Percentiles rank a stretch among this genome's conserved stretches.
phyloP scores from a whole-genome alignment of 2,888 invertebrate species.

The Drosophila nigricruria region DNA sequence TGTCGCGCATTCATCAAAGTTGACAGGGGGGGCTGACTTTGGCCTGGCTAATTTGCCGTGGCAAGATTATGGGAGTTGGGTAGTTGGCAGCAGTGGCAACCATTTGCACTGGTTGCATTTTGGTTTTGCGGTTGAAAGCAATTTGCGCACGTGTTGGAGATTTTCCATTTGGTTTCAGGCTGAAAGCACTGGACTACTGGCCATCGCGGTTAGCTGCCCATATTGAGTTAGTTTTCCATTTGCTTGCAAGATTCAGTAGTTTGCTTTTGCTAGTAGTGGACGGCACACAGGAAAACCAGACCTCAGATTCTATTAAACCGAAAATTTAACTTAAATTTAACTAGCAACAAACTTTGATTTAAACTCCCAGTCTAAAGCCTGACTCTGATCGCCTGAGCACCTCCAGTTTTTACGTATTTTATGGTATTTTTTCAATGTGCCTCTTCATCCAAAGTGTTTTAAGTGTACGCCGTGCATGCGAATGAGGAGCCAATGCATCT shows the following conservation, averaged over 20 bases:
- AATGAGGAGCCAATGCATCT: constrained; percentile 47
- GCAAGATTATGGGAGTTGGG: not conserved
- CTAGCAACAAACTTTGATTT: constrained; percentile 32
- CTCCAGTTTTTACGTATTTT: constrained; percentile 39
- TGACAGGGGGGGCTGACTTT: constrained; percentile 1
- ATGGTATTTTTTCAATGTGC: constrained; percentile 57
- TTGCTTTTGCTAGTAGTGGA: too few relatives aligned
- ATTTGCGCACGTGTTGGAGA: constrained; percentile 5
- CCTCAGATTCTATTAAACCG: constrained; percentile 12
- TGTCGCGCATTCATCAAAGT: constrained; percentile 42
- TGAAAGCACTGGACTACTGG: constrained; percentile 7
- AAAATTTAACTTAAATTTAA: constrained; percentile 12
- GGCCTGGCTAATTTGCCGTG: constrained; percentile 8
- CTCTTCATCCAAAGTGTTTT: constrained; percentile 68
- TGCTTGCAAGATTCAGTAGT: not conserved
- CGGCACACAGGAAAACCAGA: constrained; percentile 22
- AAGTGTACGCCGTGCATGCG: constrained; percentile 57
- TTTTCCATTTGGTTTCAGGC: not conserved
- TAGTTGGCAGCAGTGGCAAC: not conserved
- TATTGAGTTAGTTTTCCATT: not conserved
- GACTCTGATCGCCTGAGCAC: constrained; percentile 48
- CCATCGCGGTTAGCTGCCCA: constrained; percentile 3
- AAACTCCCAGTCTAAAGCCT: constrained; percentile 48
- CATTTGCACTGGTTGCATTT: constrained; percentile 17
- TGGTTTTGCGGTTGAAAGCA: constrained; percentile 27